Evolutionary conservation across 2,888 invertebrate genomes (phyloP).

Genomic region (Sesia bembeciformis): DNA sequence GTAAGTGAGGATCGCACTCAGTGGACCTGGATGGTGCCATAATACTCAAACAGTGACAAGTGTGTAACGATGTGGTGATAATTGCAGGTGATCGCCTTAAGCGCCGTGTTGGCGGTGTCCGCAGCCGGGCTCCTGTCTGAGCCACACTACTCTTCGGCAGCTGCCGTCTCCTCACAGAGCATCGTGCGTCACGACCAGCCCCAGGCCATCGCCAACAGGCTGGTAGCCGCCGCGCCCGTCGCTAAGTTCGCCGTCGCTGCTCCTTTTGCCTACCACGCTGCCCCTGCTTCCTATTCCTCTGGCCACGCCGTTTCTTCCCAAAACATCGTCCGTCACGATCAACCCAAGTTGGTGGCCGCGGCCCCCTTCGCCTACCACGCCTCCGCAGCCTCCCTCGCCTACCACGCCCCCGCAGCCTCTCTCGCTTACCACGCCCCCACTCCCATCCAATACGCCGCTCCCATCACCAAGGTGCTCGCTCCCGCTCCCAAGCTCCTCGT

Average conservation of each 20-base stretch:
- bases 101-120: conserved; percentile 21
- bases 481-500: conserved; percentile 29
- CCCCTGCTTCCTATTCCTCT: conserved; percentile 20
- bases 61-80: neutral
- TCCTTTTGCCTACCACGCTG: conserved; percentile 17
- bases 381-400: conserved; percentile 22
- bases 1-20: conserved; percentile 8
- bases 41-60: neutral
- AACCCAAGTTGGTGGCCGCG: conserved; percentile 25
- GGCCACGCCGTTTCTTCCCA: conserved; percentile 33
- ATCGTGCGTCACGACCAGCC: conserved; percentile 35
- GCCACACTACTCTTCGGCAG: conserved; percentile 17
- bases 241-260: conserved; percentile 11
- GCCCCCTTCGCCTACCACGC: conserved; percentile 16
- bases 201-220: conserved; percentile 14
- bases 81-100: conserved; percentile 14
- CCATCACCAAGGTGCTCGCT: conserved; percentile 14
- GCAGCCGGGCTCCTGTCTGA: conserved; percentile 15
- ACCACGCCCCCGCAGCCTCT: conserved; percentile 23
- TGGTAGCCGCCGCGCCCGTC: conserved; percentile 20
- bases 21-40: neutral
- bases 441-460: conserved; percentile 12
- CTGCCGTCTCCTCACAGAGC: conserved; percentile 43
- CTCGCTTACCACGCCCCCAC: conserved; percentile 14
- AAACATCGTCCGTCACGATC: conserved; percentile 49